Conservation (phyloP, 2,888 invertebrate genomes). For the Unio pictorum region DNA sequence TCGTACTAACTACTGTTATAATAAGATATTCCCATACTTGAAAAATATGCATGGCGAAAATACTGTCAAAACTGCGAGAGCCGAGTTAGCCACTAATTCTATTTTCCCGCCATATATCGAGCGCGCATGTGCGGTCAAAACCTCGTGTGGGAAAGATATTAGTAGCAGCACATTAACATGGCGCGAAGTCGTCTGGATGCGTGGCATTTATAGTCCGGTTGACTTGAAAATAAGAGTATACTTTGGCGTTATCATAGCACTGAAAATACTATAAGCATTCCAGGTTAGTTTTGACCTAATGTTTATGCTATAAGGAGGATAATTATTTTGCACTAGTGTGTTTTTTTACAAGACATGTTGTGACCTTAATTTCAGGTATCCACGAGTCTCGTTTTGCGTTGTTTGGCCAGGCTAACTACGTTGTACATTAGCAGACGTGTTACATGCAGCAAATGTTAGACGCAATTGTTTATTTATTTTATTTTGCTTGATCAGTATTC, state of each 20-base stretch:
- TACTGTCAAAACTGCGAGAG: too few relatives aligned
- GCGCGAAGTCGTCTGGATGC: conserved; percentile 42
- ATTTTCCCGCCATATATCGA: conserved; percentile 25
- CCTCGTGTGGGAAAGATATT: conserved; percentile 35
- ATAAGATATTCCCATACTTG: too few relatives aligned
- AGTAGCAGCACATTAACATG: conserved; percentile 30
- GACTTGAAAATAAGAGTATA: too few relatives aligned
- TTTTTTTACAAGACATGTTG: background rate
- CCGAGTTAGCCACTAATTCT: too few relatives aligned
- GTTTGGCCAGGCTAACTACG: too few relatives aligned
- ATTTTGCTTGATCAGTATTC: too few relatives aligned
- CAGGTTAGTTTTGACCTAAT: conserved; percentile 11
- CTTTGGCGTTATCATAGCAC: conserved; percentile 1
- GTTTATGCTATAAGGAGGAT: background rate
- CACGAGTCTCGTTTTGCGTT: conserved; percentile 1
- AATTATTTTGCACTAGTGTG: background rate
- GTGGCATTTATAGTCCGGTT: conserved; percentile 12
- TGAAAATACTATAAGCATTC: conserved; percentile 13
- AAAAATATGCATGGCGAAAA: too few relatives aligned
- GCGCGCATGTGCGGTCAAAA: conserved; percentile 23
- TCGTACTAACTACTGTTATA: too few relatives aligned
- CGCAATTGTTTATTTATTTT: too few relatives aligned
- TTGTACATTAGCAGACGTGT: too few relatives aligned
- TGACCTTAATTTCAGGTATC: background rate
- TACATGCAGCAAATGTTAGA: too few relatives aligned